Percentiles rank a stretch among this genome's conserved stretches.
phyloP scores from a whole-genome alignment of 2,888 invertebrate genomes.

The Drepana falcataria region DNA sequence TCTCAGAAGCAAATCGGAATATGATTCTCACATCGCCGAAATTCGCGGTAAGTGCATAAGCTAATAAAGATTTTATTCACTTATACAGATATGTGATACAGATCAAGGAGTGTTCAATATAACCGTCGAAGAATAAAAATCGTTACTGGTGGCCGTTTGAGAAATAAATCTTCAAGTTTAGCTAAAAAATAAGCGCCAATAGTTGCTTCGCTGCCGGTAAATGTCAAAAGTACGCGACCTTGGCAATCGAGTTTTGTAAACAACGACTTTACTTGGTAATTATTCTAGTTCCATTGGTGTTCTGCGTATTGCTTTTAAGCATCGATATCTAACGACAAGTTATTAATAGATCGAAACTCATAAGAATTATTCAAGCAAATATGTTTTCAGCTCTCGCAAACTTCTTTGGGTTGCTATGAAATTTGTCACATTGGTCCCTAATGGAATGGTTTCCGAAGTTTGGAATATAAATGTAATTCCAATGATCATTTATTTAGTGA shows the following conservation, averaged over 20 bases:
- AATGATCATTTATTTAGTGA: no score
- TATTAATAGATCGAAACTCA: no score
- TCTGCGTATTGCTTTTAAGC: not conserved
- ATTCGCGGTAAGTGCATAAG: constrained; percentile 84
- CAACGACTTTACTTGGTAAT: constrained; percentile 37
- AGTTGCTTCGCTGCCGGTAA: constrained; percentile 25
- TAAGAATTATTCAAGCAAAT: no score
- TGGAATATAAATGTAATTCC: no score
- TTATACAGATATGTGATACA: no score
- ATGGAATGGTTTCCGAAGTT: no score
- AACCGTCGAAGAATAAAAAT: not conserved
- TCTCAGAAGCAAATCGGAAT: constrained; percentile 88
- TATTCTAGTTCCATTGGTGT: constrained; percentile 18
- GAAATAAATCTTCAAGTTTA: not conserved
- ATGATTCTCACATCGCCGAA: constrained; percentile 91
- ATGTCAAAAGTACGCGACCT: constrained; percentile 44
- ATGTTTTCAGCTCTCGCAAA: no score
- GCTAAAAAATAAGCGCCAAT: constrained; percentile 12
- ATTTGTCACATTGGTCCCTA: no score
- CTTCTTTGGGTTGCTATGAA: no score
- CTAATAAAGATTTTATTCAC: no score
- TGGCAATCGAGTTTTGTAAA: constrained; percentile 37
- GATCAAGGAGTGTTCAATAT: no score
- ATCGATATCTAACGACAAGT: no score
- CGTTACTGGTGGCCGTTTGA: not conserved